Base-by-base conservation (phyloP, 2,113 vertebrate genomes). In the Mesitornis unicolor region DNA sequence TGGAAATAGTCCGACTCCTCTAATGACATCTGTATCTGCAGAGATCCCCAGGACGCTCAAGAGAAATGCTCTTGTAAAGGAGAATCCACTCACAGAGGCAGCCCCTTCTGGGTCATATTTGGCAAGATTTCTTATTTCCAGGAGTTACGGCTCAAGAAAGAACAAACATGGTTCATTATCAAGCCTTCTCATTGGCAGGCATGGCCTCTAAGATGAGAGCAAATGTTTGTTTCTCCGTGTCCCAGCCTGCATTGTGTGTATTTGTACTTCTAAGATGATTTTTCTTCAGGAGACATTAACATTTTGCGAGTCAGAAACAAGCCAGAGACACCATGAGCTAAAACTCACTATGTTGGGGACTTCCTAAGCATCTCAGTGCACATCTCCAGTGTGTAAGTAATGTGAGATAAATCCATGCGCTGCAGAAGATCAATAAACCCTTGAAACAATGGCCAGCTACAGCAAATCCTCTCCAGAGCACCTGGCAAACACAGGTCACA, bases 351-450 rank as follows among this genome's bases (percentile, higher is more conserved):
- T 13, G 4, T 3, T 3, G 3, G 35, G 35, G 20, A 4, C 33
- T 70, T 75, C 59, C 56, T 54, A 10, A 64, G 51, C 40, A 42
- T 77, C 22, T 51, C 22, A 8, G 16, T 13, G 65, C 50, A 51
- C 50, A 16, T 14, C 36, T 84, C 36, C 36, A 35, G 28, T 0
- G 0, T 8, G 7, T 43, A 64, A 73, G 43, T 40, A 17, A 40
- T 0, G 2, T 14, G 14, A 64, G 38, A 63, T 19, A 36, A 53
- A 28, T 28, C 28, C 4, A 7, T 16, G 13, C 0, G 1, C 36
- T 54, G 40, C 43, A 20, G 29, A 56, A 60, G 69, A 57, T 61
- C 43, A 70, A 31, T 51, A 74, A 79, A 45, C 28, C 16, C 31
- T 50, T 42, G 22, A 65, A 70, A 71, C 38, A 67, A 60, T 5